Evolutionary conservation across 64 coral and sea anemone genomes (phyloP), one percentile per base, ranked within the genome.

Genomic region (Anthopleura sola): DNA sequence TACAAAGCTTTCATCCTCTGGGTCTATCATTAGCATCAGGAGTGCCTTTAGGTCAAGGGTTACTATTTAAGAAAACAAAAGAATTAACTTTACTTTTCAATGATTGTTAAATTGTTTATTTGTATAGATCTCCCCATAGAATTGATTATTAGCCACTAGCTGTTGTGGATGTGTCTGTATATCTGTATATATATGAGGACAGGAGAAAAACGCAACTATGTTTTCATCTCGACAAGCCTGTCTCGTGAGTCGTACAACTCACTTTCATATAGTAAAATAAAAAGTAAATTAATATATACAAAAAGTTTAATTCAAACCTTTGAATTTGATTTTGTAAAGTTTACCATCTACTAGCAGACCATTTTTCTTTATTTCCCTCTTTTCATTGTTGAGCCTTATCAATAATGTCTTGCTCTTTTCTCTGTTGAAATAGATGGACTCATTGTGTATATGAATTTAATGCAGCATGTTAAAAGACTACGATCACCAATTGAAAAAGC

Each of bases 281-380:
- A n/a, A n/a, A n/a, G n/a, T n/a, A n/a, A n/a, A n/a, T n/a, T n/a
- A n/a, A n/a, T n/a, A n/a, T n/a, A n/a, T n/a, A n/a, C n/a, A n/a
- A n/a, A n/a, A n/a, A n/a, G n/a, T n/a, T n/a, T n/a, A n/a, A n/a
- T 29, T 71, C 66, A 19, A 28, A 82, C 80, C 51, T 51, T 55
- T 48, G 28, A 83, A 83, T 24, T 83, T 47, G 3, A 83, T 6
- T 39, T 75, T 86, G 44, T 64, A 86, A 49, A 39, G 28, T 86
- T 68, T 68, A 6, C 84, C 84, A 86, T 86, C 85, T 3, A 86
- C 85, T 75, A 21, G 28, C n/a, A 86, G 18, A 49, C 85, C 64
- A 75, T 86, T 86, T 0, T 23, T 46, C 62, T 86, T 86, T 2
- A 86, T 69, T 86, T 86, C 66, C 38, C 66, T 46, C 64, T 86